These are phyloP conservation scores for Cebus imitator DNA, from an alignment of 2,113 vertebrate genomes.

Conservation along the genomic window DNA sequence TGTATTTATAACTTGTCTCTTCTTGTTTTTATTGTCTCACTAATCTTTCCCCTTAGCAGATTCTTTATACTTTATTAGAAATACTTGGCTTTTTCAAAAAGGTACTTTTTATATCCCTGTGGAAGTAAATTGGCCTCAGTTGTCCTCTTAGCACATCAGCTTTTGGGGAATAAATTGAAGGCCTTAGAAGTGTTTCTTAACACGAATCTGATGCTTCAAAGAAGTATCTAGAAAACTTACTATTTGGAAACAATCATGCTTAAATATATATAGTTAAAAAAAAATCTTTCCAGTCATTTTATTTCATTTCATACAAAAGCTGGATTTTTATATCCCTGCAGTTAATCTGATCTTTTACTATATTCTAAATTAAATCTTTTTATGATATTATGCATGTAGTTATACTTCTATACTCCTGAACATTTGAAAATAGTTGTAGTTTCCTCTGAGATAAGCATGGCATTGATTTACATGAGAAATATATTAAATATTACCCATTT, in stretches of 20 bases:
- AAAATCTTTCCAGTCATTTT: neutral
- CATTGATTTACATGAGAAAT: neutral
- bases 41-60: slow-evolving; percentile 61
- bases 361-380: neutral
- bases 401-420: neutral
- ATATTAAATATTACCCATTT: neutral
- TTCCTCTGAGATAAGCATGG: neutral
- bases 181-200: slow-evolving; percentile 43
- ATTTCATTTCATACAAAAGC: neutral
- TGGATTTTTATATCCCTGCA: neutral
- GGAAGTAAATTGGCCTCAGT: slow-evolving; percentile 37
- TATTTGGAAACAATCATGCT: neutral
- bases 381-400: neutral
- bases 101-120: slow-evolving; percentile 46
- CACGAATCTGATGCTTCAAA: neutral
- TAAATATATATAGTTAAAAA: slow-evolving; percentile 8
- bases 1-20: slow-evolving; percentile 50
- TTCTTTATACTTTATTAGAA: slow-evolving; percentile 61
- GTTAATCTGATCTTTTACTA: neutral
- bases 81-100: neutral
- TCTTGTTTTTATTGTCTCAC: slow-evolving; percentile 68
- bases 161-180: slow-evolving; percentile 4
- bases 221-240: neutral
- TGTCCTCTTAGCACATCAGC: slow-evolving; percentile 44
- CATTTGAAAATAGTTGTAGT: neutral